Conservation (phyloP, 2,797 vertebrate genomes). For the Adrianichthys oophorus region DNA sequence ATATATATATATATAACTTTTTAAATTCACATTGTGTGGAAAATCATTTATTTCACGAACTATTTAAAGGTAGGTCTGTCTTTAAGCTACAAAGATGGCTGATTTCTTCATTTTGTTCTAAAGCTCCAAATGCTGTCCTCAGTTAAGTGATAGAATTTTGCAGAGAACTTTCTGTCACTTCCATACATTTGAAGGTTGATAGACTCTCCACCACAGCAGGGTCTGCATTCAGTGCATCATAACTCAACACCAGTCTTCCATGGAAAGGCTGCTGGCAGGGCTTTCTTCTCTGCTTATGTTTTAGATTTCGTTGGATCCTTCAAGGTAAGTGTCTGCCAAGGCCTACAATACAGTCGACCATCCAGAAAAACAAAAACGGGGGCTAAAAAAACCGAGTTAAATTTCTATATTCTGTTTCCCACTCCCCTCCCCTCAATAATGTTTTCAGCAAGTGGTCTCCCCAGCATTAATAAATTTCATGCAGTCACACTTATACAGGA, state of each 20-base stretch:
- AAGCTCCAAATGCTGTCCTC: too few relatives aligned
- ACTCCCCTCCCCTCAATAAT: slow-evolving; percentile 19
- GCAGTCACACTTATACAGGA: background rate
- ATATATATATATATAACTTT: too few relatives aligned
- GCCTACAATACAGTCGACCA: slow-evolving; percentile 35
- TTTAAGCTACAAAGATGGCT: too few relatives aligned
- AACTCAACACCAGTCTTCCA: slow-evolving; percentile 9
- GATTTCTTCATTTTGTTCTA: too few relatives aligned
- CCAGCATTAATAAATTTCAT: slow-evolving; percentile 47
- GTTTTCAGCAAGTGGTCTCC: slow-evolving; percentile 57
- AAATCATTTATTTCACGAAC: too few relatives aligned
- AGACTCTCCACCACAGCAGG: background rate
- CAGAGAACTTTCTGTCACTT: too few relatives aligned
- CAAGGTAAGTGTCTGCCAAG: slow-evolving; percentile 68
- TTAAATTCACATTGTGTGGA: too few relatives aligned
- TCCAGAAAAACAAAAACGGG: slow-evolving; percentile 6
- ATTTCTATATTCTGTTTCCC: slow-evolving; percentile 18
- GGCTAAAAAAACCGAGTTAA: background rate
- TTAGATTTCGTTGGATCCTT: slow-evolving; percentile 67
- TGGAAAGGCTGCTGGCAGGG: slow-evolving; percentile 12
- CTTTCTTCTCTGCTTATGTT: slow-evolving; percentile 42
- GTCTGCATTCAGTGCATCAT: slow-evolving; percentile 22
- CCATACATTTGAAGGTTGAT: too few relatives aligned
- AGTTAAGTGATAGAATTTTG: too few relatives aligned
- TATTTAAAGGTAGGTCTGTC: too few relatives aligned